A percentile compares a stretch with the other conserved stretches of the same genome.
Conservation (phyloP, 2,797 vertebrate genomes). For the Anguilla obscura region DNA sequence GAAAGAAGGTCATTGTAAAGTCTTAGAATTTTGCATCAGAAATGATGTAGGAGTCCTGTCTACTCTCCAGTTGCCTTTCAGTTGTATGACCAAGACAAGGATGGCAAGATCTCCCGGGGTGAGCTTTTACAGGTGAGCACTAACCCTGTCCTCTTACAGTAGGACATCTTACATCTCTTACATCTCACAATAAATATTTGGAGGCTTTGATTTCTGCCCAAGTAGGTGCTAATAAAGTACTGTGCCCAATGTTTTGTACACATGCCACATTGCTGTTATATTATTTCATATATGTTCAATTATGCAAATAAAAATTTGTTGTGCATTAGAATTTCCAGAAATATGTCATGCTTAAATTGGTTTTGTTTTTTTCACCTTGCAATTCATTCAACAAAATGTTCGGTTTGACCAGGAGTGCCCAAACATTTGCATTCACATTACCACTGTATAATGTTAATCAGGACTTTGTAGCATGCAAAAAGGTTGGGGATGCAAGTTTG, state of each 20-base stretch:
- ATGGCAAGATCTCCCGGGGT: constrained; percentile 76
- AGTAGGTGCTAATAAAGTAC: neutral
- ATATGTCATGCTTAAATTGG: neutral
- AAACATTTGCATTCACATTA: neutral
- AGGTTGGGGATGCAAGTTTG: neutral
- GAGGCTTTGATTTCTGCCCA: neutral
- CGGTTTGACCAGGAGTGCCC: neutral
- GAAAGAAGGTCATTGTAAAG: neutral
- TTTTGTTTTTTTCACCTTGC: neutral
- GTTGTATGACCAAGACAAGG: constrained; percentile 77
- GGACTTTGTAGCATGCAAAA: neutral
- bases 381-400: neutral
- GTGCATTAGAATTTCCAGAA: neutral
- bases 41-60: neutral
- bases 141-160: neutral
- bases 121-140: constrained; percentile 77
- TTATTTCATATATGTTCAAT: neutral
- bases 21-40: neutral
- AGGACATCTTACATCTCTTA: too few relatives aligned
- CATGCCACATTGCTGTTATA: neutral
- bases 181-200: neutral
- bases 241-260: neutral
- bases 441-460: neutral
- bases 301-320: neutral
- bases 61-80: constrained; percentile 74